Conservation (phyloP, 1,140 invertebrate genomes). For the Campoletis sonorensis region DNA sequence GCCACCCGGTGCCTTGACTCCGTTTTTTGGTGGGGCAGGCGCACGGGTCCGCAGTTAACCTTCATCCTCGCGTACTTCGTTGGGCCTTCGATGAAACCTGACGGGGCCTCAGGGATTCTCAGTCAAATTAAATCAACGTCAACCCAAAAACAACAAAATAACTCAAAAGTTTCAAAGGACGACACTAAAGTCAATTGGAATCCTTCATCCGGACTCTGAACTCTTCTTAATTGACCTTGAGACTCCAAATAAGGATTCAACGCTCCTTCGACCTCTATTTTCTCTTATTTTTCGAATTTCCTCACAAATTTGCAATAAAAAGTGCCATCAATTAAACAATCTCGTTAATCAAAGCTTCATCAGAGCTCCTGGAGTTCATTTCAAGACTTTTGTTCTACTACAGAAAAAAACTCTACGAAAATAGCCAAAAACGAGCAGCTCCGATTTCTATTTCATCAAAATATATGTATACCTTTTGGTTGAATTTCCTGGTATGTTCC, state of each 20-base stretch:
- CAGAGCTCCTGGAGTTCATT: too few relatives aligned
- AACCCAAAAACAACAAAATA: not conserved
- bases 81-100: not conserved
- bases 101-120: slow-evolving; percentile 31
- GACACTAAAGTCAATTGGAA: not conserved
- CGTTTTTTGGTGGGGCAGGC: slow-evolving; percentile 50
- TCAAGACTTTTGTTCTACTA: too few relatives aligned
- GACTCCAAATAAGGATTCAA: too few relatives aligned
- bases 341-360: too few relatives aligned
- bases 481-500: slow-evolving; percentile 21
- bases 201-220: too few relatives aligned
- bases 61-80: slow-evolving; percentile 18
- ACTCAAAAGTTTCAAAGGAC: too few relatives aligned
- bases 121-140: not conserved
- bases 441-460: not conserved
- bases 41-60: not conserved
- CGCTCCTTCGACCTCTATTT: too few relatives aligned
- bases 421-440: not conserved
- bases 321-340: too few relatives aligned
- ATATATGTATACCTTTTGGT: not conserved
- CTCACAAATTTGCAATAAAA: too few relatives aligned
- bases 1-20: slow-evolving; percentile 65
- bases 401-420: too few relatives aligned
- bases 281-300: too few relatives aligned
- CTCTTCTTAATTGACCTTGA: too few relatives aligned